These are phyloP conservation scores for Harmothoe impar DNA, from an alignment of 2,888 invertebrate genomes.

Conservation along the genomic window DNA sequence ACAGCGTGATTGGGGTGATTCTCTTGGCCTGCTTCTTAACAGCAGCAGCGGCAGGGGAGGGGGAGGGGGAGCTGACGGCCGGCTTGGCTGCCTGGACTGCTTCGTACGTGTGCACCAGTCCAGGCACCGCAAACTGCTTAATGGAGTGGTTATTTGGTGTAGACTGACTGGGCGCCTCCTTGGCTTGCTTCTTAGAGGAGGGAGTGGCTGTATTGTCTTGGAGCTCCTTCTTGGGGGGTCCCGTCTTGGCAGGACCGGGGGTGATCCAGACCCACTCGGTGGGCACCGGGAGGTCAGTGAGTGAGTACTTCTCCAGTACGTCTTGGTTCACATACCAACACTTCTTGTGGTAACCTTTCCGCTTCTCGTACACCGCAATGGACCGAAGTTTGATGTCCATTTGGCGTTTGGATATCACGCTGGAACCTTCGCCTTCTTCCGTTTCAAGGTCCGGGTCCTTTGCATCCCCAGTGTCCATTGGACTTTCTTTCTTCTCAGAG, in stretches of 20 bases:
- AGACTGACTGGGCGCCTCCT: slow-evolving; percentile 15
- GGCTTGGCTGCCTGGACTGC: background rate
- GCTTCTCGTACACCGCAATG: slow-evolving; percentile 86
- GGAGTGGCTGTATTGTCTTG: background rate
- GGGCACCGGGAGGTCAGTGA: slow-evolving; percentile 85
- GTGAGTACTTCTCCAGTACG: slow-evolving; percentile 85
- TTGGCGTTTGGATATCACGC: slow-evolving; percentile 80
- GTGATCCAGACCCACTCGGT: slow-evolving; percentile 86
- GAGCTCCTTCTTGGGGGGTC: background rate
- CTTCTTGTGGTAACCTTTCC: slow-evolving; percentile 85
- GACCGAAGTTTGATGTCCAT: slow-evolving; percentile 85
- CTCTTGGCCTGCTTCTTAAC: slow-evolving; percentile 3
- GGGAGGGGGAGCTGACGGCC: background rate
- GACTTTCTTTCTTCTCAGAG: too few relatives aligned
- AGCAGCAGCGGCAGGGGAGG: background rate
- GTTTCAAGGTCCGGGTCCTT: slow-evolving; percentile 59
- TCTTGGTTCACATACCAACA: slow-evolving; percentile 88
- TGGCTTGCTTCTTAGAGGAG: background rate
- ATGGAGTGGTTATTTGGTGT: slow-evolving; percentile 34
- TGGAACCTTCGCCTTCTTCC: background rate
- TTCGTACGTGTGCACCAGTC: background rate
- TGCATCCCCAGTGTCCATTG: too few relatives aligned
- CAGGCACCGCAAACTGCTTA: slow-evolving; percentile 64
- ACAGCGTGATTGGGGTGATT: slow-evolving; percentile 36
- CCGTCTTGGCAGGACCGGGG: background rate